Percentiles rank a stretch among this genome's conserved stretches.
These are phyloP conservation scores for Sardinella longiceps DNA, from an alignment of 2,797 vertebrate genomes.

Conservation along the genomic window DNA sequence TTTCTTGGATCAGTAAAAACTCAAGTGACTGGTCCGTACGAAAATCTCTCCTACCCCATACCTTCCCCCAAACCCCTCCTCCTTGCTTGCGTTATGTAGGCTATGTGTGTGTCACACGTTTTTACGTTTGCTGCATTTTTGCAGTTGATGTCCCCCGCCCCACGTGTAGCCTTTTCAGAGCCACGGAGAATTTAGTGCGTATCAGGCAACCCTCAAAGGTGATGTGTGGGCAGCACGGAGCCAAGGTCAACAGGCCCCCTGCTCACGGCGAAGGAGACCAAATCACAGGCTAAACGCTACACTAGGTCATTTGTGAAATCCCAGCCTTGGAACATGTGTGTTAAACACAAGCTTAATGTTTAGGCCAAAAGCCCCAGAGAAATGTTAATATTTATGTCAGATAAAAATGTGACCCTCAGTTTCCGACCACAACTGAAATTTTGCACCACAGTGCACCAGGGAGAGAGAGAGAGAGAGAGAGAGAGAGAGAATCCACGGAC, in stretches of 20 bases:
- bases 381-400: slow-evolving; percentile 69
- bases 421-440: slow-evolving; percentile 64
- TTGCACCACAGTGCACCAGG: slow-evolving; percentile 59
- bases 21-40: neutral
- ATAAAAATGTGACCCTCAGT: slow-evolving; percentile 59
- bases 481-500: slow-evolving; percentile 34
- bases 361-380: slow-evolving; percentile 54
- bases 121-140: neutral
- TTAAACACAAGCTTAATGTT: slow-evolving; percentile 54
- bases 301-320: slow-evolving; percentile 49
- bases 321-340: slow-evolving; percentile 43
- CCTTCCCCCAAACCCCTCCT: neutral
- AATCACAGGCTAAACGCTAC: slow-evolving; percentile 23
- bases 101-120: neutral
- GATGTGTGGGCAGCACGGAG: slow-evolving; percentile 23
- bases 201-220: slow-evolving; percentile 26
- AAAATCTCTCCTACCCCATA: neutral
- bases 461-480: slow-evolving; percentile 52
- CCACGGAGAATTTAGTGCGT: neutral
- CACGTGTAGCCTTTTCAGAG: neutral
- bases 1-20: neutral
- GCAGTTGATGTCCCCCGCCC: neutral
- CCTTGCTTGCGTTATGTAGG: neutral
- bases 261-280: neutral
- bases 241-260: slow-evolving; percentile 25